Percentiles rank a stretch among this genome's conserved stretches.
These are phyloP conservation scores for Mirza zaza DNA, from an alignment of 2,113 vertebrate species.

Conservation along the genomic window DNA sequence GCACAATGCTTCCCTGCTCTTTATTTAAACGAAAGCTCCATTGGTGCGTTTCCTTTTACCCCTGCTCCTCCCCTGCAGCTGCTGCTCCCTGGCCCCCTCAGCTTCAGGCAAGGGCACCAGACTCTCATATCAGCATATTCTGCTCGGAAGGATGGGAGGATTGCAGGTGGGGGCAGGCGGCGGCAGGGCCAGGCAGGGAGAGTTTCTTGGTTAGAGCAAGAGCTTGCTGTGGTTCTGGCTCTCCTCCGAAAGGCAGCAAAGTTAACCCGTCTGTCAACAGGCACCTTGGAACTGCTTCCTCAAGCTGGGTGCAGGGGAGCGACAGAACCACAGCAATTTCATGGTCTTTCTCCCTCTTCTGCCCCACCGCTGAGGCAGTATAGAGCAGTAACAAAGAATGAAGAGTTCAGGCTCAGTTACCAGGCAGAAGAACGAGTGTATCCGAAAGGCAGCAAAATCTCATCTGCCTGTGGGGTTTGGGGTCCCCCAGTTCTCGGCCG, in stretches of 20 bases:
- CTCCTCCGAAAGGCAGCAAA: neutral
- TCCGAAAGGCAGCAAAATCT: neutral
- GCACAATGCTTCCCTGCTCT: constrained; percentile 83
- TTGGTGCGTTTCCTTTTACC: constrained; percentile 40
- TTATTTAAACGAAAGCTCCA: constrained; percentile 80
- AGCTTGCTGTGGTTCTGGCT: neutral
- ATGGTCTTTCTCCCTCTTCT: neutral
- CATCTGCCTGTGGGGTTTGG: neutral
- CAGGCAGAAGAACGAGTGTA: neutral
- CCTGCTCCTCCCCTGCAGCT: constrained; percentile 42
- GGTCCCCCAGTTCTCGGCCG: neutral
- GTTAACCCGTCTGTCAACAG: neutral
- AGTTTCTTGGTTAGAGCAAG: neutral
- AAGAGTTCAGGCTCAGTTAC: neutral
- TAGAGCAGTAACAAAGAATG: neutral
- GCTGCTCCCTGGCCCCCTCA: neutral
- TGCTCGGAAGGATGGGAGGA: neutral
- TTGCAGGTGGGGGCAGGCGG: neutral
- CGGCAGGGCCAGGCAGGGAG: neutral
- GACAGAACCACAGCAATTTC: neutral
- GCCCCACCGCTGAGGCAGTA: neutral
- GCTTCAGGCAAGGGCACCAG: constrained; percentile 32
- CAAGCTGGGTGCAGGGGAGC: neutral
- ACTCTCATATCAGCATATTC: constrained; percentile 38
- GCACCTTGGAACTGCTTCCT: neutral